These are phyloP conservation scores for Gopherus evgoodei DNA, from an alignment of 2,113 vertebrate genomes.

Conservation along the genomic window DNA sequence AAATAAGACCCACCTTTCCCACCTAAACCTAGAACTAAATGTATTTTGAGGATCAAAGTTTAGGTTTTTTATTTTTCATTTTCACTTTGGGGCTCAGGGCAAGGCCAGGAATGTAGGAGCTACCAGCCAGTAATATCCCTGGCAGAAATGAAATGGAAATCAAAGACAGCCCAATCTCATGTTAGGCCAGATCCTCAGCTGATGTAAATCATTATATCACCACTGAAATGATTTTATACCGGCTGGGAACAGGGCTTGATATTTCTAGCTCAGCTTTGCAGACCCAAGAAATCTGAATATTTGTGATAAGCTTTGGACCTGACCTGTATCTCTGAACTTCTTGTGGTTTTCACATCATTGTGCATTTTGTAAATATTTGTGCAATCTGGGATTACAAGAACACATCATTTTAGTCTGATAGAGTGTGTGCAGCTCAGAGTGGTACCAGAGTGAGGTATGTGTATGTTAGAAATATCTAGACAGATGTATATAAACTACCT, in stretches of 20 bases:
- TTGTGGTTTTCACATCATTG: background rate
- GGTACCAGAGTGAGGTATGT: background rate
- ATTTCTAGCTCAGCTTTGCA: background rate
- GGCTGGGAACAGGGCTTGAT: background rate
- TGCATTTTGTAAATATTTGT: background rate
- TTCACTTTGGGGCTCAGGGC: background rate
- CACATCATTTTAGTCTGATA: background rate
- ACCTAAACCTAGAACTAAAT: background rate
- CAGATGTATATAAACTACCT: rapidly evolving
- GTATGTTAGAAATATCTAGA: background rate
- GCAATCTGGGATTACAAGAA: background rate
- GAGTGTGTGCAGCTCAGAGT: background rate
- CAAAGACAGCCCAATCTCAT: background rate
- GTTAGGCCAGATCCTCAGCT: background rate
- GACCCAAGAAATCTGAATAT: background rate
- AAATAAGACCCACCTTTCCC: background rate
- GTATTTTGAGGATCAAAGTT: background rate
- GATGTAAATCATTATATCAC: slow-evolving; percentile 50
- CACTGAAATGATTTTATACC: background rate
- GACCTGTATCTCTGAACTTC: background rate
- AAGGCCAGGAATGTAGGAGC: background rate
- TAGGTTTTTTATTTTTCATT: background rate
- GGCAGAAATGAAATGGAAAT: slow-evolving; percentile 49
- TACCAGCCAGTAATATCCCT: background rate
- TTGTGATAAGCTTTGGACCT: background rate